Conservation (phyloP, 2,888 invertebrate species). For the Dendrolimus houi region DNA sequence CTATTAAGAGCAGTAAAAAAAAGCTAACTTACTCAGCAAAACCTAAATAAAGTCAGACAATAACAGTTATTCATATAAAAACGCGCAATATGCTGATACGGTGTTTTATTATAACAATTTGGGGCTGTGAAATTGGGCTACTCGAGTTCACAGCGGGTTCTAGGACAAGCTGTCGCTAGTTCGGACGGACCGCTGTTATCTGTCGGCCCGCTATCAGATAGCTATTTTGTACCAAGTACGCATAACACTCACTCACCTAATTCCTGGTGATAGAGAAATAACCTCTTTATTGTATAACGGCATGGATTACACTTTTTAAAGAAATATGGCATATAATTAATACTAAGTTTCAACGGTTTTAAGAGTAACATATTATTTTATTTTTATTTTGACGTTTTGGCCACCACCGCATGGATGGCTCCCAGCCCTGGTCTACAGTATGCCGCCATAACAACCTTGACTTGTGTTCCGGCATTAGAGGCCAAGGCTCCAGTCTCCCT, state of each 20-base stretch:
- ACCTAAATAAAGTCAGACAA: background rate
- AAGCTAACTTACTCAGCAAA: background rate
- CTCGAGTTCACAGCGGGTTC: constrained; percentile 62
- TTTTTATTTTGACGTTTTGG: too few relatives aligned
- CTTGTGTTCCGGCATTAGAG: too few relatives aligned
- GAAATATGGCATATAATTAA: too few relatives aligned
- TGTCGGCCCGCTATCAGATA: constrained; percentile 26
- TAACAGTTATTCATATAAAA: constrained; percentile 5
- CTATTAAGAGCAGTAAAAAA: background rate
- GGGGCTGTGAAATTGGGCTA: constrained; percentile 54
- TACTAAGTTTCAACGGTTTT: too few relatives aligned
- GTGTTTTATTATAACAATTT: constrained; percentile 32
- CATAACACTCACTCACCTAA: constrained; percentile 32
- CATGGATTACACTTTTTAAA: too few relatives aligned
- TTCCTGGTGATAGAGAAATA: constrained; percentile 32
- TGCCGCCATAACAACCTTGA: too few relatives aligned
- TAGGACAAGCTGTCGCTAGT: constrained; percentile 61
- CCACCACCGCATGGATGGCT: too few relatives aligned
- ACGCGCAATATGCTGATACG: constrained; percentile 22
- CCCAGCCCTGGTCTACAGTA: too few relatives aligned
- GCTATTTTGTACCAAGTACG: constrained; percentile 40
- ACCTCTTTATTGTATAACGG: constrained; percentile 36
- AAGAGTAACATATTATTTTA: too few relatives aligned
- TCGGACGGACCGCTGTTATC: constrained; percentile 46
- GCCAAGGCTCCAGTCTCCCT: too few relatives aligned